phyloP scores from a whole-genome alignment of 2,888 invertebrate species.

The Hydroisotoma schaefferi region DNA sequence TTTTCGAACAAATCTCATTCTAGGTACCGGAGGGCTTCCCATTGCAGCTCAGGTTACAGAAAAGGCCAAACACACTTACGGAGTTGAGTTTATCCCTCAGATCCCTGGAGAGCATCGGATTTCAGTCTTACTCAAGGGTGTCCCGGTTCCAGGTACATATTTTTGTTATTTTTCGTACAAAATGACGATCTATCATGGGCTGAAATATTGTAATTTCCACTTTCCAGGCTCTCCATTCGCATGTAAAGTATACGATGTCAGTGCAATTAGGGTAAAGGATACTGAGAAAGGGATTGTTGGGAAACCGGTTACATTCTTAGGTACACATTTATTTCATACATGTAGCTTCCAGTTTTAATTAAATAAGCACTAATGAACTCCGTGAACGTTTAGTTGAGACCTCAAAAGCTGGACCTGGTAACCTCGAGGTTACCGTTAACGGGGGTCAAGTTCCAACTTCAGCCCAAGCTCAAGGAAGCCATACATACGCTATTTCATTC shows the following conservation, averaged over 20 bases:
- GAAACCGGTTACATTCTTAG: slow-evolving; percentile 85
- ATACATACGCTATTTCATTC: slow-evolving; percentile 94
- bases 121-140: slow-evolving; percentile 62
- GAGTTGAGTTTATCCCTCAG: slow-evolving; percentile 73
- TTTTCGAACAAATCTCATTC: not conserved
- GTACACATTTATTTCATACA: slow-evolving; percentile 54
- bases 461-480: slow-evolving; percentile 93
- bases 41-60: slow-evolving; percentile 89
- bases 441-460: slow-evolving; percentile 95
- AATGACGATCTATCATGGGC: slow-evolving; percentile 53
- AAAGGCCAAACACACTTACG: slow-evolving; percentile 89
- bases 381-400: slow-evolving; percentile 78
- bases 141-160: slow-evolving; percentile 66
- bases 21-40: slow-evolving; percentile 67
- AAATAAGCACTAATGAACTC: not conserved
- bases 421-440: slow-evolving; percentile 96
- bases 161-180: slow-evolving; percentile 52
- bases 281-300: slow-evolving; percentile 82
- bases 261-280: slow-evolving; percentile 89
- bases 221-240: slow-evolving; percentile 87
- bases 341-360: not conserved
- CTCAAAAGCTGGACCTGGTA: slow-evolving; percentile 96
- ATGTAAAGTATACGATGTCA: slow-evolving; percentile 91
- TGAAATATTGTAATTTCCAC: not conserved
- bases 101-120: slow-evolving; percentile 58